A percentile compares a stretch with the other conserved stretches of the same genome.
phyloP scores from a whole-genome alignment of 2,797 vertebrate species.

The Malurus splendens region DNA sequence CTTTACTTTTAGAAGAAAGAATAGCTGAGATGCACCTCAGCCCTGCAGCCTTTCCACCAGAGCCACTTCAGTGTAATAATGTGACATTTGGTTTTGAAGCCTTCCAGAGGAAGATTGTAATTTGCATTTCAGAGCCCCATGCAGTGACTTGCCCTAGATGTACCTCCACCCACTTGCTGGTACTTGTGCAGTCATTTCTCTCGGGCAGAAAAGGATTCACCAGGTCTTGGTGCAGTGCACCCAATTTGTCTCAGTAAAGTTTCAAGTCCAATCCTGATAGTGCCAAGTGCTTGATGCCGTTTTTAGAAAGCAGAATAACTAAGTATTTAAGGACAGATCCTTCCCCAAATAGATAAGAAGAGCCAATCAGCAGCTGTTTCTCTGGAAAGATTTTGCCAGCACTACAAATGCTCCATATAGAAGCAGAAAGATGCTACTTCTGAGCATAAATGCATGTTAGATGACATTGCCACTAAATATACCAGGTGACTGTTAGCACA shows the following conservation, averaged over 20 bases:
- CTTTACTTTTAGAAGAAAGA: neutral
- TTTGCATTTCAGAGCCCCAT: neutral
- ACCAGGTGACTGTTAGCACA: constrained; percentile 59
- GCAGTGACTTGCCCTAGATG: neutral
- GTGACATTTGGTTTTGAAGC: neutral
- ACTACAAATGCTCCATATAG: constrained; percentile 27
- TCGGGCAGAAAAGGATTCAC: neutral
- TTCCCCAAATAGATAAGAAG: constrained; percentile 32
- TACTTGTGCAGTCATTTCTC: neutral
- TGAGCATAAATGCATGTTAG: constrained; percentile 55
- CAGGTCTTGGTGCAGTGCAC: neutral
- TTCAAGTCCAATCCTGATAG: neutral
- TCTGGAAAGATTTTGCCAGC: constrained; percentile 47
- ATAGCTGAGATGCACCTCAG: neutral
- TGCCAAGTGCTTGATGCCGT: neutral
- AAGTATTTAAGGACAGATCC: constrained; percentile 33
- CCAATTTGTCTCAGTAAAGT: neutral
- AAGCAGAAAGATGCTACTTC: constrained; percentile 25
- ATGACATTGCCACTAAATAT: constrained; percentile 64
- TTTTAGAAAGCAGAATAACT: constrained; percentile 37
- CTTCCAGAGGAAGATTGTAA: neutral
- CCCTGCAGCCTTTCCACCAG: neutral
- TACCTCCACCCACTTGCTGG: neutral
- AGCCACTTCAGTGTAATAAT: neutral
- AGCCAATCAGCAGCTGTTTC: constrained; percentile 50